A percentile compares a stretch with the other conserved stretches of the same genome.
phyloP scores from a whole-genome alignment of 2,888 invertebrate genomes.

The Cephus rjabovi region DNA sequence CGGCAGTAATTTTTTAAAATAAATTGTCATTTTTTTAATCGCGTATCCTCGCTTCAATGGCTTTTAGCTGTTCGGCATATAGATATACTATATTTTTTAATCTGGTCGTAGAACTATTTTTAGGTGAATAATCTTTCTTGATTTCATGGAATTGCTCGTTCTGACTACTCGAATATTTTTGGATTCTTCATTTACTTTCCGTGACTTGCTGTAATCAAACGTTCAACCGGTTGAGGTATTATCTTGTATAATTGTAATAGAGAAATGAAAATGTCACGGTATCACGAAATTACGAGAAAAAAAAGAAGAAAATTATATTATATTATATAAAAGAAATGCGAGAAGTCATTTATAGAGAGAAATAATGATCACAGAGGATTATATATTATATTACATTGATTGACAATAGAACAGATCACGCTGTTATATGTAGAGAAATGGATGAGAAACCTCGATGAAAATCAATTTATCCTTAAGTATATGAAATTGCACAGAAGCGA shows the following conservation, averaged over 20 bases:
- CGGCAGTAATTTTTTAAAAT: not conserved
- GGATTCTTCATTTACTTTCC: slow-evolving; percentile 12
- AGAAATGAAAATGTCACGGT: slow-evolving; percentile 12
- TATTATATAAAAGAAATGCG: slow-evolving; percentile 14
- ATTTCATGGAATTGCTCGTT: slow-evolving; percentile 16
- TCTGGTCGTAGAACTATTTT: not conserved
- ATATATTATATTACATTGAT: slow-evolving; percentile 48
- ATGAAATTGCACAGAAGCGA: slow-evolving; percentile 28
- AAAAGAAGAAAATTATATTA: slow-evolving; percentile 8
- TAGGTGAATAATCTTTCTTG: slow-evolving; percentile 2
- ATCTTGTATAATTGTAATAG: slow-evolving; percentile 14
- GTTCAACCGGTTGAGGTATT: slow-evolving; percentile 8
- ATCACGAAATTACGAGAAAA: slow-evolving; percentile 29
- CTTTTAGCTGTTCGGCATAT: slow-evolving; percentile 9
- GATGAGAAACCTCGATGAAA: slow-evolving; percentile 21
- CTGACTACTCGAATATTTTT: slow-evolving; percentile 12
- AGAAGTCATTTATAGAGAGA: slow-evolving; percentile 11
- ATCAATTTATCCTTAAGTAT: slow-evolving; percentile 22
- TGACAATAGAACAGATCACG: slow-evolving; percentile 52
- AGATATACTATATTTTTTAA: slow-evolving; percentile 22
- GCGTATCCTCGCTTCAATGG: not conserved
- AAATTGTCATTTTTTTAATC: not conserved
- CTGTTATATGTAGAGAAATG: slow-evolving; percentile 23
- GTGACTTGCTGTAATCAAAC: slow-evolving; percentile 17
- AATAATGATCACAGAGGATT: slow-evolving; percentile 23